Evolutionary conservation across 2,888 invertebrate species (phyloP), one percentile per base, ranked within the genome.

Genomic region (Hemicrepidius hirtus): DNA sequence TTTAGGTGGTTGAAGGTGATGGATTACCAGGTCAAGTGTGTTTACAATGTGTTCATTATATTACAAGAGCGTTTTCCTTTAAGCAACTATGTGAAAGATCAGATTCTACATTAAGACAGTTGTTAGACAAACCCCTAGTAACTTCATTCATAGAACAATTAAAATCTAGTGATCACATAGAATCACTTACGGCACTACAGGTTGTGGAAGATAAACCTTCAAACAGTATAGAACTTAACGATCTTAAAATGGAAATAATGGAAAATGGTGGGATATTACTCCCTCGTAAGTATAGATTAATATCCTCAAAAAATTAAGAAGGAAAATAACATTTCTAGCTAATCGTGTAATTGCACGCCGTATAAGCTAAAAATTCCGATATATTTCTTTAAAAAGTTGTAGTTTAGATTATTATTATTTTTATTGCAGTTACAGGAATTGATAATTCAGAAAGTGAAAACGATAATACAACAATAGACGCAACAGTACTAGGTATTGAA

Each of bases 1-100:
- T 16, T 41, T 16, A 86, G 86, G 79, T 85, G 55, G 75, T 79
- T 20, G 83, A 84, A 76, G 82, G 84, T 46, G 86, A 86, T 77
- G 84, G 84, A n/a, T 78, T 86, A 75, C 86, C 86, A 9, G 80
- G 76, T 57, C 84, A 85, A 80, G 82, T 86, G 3, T 86, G 86
- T 75, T 66, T 81, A 24, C 84, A 85, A 76, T 86, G 86, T 79
- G 84, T 84, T 49, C 81, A 85, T 75, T 82, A 84, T 72, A 84
- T 86, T 50, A 83, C 81, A 18, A 80, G 82, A 73, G 82, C 85
- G 3, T 86, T 82, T 73, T 84, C 83, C 3, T 86, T 86, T 76
- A 85, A 84, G 78, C 84, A 85, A 77, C 77, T 85, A 63, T 86
- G 86, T 74, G 84, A 85, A 75, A 78, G 83, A 68, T 85, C 85